A percentile compares a stretch with the other conserved stretches of the same genome.
phyloP scores from a whole-genome alignment of 2,888 invertebrate species.

The Meiosimyza decipiens region DNA sequence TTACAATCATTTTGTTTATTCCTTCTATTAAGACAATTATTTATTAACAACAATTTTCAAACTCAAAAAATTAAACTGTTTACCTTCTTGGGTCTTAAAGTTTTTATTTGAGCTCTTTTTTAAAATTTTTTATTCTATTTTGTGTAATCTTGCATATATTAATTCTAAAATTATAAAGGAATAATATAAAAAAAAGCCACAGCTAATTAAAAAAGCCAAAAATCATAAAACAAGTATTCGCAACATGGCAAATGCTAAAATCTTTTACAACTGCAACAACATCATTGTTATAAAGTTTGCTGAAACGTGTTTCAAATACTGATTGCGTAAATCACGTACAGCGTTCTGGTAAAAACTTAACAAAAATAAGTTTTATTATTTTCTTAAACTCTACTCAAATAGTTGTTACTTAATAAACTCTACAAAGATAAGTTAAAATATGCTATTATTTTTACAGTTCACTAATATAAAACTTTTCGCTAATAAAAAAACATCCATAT shows the following conservation, averaged over 20 bases:
- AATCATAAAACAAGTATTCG: not conserved
- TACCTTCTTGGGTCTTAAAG: not conserved
- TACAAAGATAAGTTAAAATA: no score
- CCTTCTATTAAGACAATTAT: not conserved
- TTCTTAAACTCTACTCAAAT: no score
- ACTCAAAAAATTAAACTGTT: not conserved
- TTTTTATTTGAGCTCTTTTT: not conserved
- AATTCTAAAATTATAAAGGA: not conserved
- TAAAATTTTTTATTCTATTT: not conserved
- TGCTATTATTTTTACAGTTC: no score
- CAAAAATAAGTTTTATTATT: no score
- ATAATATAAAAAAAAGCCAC: not conserved
- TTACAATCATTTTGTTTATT: no score
- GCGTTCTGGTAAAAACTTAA: not conserved
- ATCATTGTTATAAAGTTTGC: not conserved
- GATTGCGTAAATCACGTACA: not conserved
- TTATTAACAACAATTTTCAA: not conserved
- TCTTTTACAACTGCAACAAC: not conserved
- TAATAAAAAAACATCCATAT: no score
- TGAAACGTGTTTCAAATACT: slow-evolving; percentile 1
- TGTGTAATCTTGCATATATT: not conserved
- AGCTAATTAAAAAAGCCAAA: not conserved
- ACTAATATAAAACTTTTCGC: no score
- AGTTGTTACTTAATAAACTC: no score
- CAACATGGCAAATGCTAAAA: not conserved